Percentiles rank a stretch among this genome's conserved stretches.
Evolutionary conservation across 1,140 invertebrate genomes (phyloP).

Genomic region (Caenorhabditis brenneri): DNA sequence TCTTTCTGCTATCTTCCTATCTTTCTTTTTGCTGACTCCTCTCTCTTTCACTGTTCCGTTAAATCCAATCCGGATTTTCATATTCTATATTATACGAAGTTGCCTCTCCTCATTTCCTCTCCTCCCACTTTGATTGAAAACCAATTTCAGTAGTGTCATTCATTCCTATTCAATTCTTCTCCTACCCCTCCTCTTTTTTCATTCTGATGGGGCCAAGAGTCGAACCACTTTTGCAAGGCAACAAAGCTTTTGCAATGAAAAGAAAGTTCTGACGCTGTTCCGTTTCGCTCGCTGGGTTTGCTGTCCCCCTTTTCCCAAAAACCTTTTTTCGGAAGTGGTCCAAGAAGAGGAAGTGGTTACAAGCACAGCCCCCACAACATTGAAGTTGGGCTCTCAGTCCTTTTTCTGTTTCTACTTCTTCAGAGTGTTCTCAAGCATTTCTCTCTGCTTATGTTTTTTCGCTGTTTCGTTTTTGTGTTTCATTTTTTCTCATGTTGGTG

Average conservation of each 20-base stretch:
- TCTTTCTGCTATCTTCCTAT: not conserved
- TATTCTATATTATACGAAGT: not conserved
- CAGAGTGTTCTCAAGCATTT: not conserved
- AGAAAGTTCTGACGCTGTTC: constrained; percentile 9
- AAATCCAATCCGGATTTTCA: not conserved
- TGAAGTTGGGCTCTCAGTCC: not conserved
- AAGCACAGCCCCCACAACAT: not conserved
- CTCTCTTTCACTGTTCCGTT: not conserved
- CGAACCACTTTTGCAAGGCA: not conserved
- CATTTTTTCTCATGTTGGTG: not conserved
- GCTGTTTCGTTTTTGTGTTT: not conserved
- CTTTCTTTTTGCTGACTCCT: not conserved
- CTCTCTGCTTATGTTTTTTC: not conserved
- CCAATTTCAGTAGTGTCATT: too few species aligned
- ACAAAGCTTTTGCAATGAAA: not conserved
- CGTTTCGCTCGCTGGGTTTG: not conserved
- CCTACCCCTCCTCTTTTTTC: not conserved
- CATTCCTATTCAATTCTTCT: not conserved
- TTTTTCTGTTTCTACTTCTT: not conserved
- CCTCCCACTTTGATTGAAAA: too few species aligned
- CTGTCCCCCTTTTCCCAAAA: not conserved
- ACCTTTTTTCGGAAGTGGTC: constrained; percentile 34
- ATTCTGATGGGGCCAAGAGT: not conserved
- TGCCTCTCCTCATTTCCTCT: not conserved
- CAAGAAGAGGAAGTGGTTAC: constrained; percentile 18